Percentiles rank a stretch among this genome's conserved stretches.
Evolutionary conservation across 2,888 invertebrate species (phyloP).

Genomic region (Acheta domesticus): DNA sequence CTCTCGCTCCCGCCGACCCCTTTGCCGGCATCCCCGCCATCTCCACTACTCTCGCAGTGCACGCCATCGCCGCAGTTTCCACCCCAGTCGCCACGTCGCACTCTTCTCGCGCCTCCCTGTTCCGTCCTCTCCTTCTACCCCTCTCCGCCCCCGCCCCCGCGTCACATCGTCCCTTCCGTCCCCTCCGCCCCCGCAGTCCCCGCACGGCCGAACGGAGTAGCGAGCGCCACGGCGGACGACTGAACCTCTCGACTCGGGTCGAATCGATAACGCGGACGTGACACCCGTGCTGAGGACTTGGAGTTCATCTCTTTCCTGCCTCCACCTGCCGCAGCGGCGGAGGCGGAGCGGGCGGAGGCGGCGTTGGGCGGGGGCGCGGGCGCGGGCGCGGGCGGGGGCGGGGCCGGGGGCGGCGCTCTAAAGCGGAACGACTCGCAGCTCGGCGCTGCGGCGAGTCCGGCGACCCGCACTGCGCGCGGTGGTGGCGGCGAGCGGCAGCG

Average conservation of each 20-base stretch:
- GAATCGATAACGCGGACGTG: not conserved
- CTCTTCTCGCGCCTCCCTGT: no score
- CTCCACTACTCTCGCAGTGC: no score
- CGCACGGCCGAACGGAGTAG: not conserved
- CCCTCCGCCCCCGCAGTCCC: not conserved
- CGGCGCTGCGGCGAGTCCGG: not conserved
- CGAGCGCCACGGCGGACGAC: not conserved
- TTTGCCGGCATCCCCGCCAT: no score
- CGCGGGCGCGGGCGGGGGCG: not conserved
- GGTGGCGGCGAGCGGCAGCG: not conserved
- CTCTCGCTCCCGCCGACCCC: no score
- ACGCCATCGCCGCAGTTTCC: no score
- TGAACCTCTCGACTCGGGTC: not conserved
- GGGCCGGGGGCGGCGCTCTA: not conserved
- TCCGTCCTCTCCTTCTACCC: not conserved
- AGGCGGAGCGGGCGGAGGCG: not conserved
- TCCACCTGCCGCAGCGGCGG: not conserved
- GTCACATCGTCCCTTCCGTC: no score
- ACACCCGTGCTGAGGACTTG: not conserved
- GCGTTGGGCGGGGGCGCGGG: not conserved
- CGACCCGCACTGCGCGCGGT: not conserved
- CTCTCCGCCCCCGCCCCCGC: not conserved
- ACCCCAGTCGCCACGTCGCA: not conserved
- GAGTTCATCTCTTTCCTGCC: constrained; percentile 18
- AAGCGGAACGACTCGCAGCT: not conserved